Conservation (phyloP, 2,888 invertebrate genomes). For the Stenchaetothrips biformis region DNA sequence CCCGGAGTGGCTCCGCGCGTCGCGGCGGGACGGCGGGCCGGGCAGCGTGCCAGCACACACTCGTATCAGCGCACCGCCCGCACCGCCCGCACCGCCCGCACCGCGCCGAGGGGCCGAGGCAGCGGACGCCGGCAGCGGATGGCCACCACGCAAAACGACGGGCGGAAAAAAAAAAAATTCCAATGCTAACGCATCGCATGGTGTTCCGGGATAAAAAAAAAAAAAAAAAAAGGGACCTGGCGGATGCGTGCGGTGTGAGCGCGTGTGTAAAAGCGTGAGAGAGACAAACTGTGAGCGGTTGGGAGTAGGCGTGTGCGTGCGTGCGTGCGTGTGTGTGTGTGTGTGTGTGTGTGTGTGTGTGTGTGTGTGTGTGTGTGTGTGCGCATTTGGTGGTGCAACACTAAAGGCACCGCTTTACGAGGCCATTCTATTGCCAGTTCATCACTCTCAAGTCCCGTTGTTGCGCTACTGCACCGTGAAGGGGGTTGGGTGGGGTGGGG, state of each 20-base stretch:
- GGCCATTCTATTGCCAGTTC: slow-evolving; percentile 11
- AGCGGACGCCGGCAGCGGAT: no score
- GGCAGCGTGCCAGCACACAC: neutral
- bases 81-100: neutral
- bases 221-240: neutral
- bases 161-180: no score
- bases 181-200: no score
- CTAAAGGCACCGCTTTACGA: neutral
- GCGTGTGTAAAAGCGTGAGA: neutral
- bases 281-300: no score
- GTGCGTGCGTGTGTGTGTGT: no score
- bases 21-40: neutral
- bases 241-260: neutral
- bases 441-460: neutral
- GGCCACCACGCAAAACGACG: no score
- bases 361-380: neutral
- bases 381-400: neutral
- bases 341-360: neutral
- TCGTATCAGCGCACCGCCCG: neutral
- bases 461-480: no score
- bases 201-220: neutral
- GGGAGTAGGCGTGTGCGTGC: neutral
- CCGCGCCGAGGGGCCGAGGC: neutral
- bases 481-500: no score
- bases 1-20: no score